Conservation (phyloP, 2,797 vertebrate genomes). For the Linurgus olivaceus region DNA sequence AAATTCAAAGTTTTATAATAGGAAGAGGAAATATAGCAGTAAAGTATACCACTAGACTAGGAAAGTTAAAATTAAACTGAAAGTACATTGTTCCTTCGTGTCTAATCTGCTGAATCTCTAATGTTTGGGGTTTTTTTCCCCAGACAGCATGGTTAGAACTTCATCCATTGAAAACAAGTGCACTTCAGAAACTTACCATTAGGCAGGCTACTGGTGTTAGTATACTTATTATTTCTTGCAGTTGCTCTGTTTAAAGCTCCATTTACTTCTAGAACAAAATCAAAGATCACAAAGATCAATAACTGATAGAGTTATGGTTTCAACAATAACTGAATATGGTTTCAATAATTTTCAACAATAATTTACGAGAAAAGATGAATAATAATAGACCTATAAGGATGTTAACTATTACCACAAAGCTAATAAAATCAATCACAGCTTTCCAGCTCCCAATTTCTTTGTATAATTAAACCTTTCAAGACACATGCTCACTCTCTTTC, state of each 20-base stretch:
- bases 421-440: not conserved
- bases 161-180: not conserved
- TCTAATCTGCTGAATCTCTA: conserved; percentile 28
- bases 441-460: not conserved
- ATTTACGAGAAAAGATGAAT: not conserved
- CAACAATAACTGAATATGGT: not conserved
- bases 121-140: not conserved
- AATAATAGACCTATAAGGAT: not conserved
- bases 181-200: not conserved
- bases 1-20: conserved; percentile 1
- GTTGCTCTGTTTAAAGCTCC: not conserved
- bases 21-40: not conserved
- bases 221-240: not conserved
- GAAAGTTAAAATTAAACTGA: conserved; percentile 16
- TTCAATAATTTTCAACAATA: not conserved
- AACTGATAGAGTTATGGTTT: not conserved
- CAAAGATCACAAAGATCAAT: not conserved
- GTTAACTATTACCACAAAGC: not conserved
- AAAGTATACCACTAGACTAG: not conserved
- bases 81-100: not conserved
- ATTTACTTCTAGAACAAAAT: not conserved
- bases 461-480: not conserved
- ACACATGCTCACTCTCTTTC: not conserved
- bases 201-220: not conserved
- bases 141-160: not conserved